Evolutionary conservation across 2,113 vertebrate species (phyloP), one percentile per base, ranked within the genome.

Genomic region (Lepisosteus oculatus): DNA sequence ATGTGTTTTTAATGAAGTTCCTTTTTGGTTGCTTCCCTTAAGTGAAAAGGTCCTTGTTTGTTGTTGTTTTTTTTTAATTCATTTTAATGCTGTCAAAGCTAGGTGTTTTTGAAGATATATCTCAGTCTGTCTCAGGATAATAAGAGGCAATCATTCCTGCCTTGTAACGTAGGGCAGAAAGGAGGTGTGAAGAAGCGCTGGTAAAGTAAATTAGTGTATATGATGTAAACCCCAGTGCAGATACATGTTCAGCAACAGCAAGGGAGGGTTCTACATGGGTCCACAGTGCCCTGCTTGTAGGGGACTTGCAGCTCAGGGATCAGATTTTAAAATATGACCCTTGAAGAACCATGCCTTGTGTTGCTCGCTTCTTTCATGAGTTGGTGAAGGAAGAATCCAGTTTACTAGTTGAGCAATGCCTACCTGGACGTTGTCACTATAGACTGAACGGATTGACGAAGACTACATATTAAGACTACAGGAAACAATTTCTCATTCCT

Each of bases 241-340:
- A 3, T 71, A 69, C 15, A 54, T 4, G 54, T 44, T 68, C 15
- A 17, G 13, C 75, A 76, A 78, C 72, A 29, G 79, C 77, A 77
- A 74, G 77, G 69, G 14, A 69, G 11, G 74, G 82, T 0, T 82
- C 84, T 87, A 83, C 86, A 76, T 56, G 81, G 78, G 82, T 77
- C 88, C 83, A 72, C 72, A 0, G 86, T 80, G 88, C 80, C 68
- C 83, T 82, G 65, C 73, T 77, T 43, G 74, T 80, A 84, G 81
- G 45, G 79, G 15, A 70, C 87, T 79, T 76, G 86, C 76, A 90
- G 87, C 94, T 94, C 94, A 94, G 93, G 93, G 94, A 94, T 92
- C 86, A 90, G 84, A 91, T 90, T 90, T 90, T 93, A 87, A 88
- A 84, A 88, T 73, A 84, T 85, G 84, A 82, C 85, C 85, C 84